Conservation (phyloP, 2,888 invertebrate species). For the Stenurella melanura region DNA sequence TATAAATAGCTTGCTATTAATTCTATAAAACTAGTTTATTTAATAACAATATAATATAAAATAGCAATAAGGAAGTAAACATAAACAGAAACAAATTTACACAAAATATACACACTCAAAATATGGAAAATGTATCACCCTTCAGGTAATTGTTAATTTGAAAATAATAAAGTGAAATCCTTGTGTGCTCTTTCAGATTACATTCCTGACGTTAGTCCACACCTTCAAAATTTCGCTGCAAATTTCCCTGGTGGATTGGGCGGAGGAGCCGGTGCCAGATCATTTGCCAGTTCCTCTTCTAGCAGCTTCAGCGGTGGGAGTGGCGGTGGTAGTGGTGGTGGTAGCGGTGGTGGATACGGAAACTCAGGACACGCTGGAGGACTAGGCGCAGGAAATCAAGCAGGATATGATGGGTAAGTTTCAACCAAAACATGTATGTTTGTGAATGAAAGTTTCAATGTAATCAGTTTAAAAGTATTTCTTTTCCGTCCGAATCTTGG, state of each 20-base stretch:
- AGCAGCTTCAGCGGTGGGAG: constrained; percentile 51
- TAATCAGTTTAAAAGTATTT: no score
- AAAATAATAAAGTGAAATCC: not conserved
- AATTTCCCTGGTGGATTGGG: constrained; percentile 45
- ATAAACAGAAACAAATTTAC: no score
- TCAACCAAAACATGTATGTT: not conserved
- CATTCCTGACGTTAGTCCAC: constrained; percentile 37
- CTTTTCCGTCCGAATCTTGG: no score
- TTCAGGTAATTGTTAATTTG: no score
- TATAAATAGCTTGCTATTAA: no score
- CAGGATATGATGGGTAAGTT: constrained; percentile 58
- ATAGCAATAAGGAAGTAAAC: no score
- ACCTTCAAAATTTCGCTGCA: constrained; percentile 42
- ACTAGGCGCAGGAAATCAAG: constrained; percentile 52
- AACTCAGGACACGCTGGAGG: constrained; percentile 50
- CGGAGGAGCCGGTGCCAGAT: constrained; percentile 43
- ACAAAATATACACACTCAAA: no score
- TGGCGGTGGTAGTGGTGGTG: constrained; percentile 26
- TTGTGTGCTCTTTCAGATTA: constrained; percentile 37
- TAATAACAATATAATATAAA: no score
- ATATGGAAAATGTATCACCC: no score
- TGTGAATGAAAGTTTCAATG: not conserved
- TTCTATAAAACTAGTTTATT: no score
- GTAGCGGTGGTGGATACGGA: constrained; percentile 35
- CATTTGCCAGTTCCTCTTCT: constrained; percentile 58